Base-by-base conservation (phyloP, 2,797 vertebrate species). In the Chiroxiphia lanceolata region DNA sequence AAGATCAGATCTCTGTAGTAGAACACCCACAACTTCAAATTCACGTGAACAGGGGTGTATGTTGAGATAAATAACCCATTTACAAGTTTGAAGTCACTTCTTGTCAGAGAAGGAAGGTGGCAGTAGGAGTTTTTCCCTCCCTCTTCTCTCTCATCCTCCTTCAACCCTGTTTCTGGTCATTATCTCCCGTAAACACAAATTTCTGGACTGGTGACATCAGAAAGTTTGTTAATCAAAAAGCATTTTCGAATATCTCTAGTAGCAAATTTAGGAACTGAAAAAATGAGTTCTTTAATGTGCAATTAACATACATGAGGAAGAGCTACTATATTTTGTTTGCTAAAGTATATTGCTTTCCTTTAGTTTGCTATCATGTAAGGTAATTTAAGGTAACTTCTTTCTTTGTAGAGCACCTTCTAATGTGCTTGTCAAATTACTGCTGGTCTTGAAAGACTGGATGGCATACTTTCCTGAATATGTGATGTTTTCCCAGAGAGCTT, bases 191-290 rank as follows among this genome's bases (percentile, higher is more conserved):
- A 93, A 96, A 94, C 94, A 96, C 81, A 95, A 92, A 96, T 93
- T 96, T 95, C 77, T 92, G 68, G 90, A 91, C 65, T 80, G 90
- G 95, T 96, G 92, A 90, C 88, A 95, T 96, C 78, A 95, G 95
- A 94, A 89, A 93, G 83, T 96, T 94, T 96, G 91, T 94, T 96
- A 95, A 95, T 96, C 88, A 96, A 96, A 96, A 95, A 93, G 36
- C 86, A 40, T 79, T 94, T 96, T 92, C 68, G 59, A 94, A 94
- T 95, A 94, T 94, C 93, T 95, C 40, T 89, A 45, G 78, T 74
- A 80, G 83, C 54, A 90, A 95, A 92, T 93, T 90, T 93, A 96
- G 77, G 68, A 94, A 94, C 75, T 92, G 83, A 94, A 92, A 89
- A 94, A 87, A 83, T 88, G 38, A 80, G 27, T 93, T 87, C 86